Conservation (phyloP, 2,113 vertebrate species). For the Equus przewalskii region DNA sequence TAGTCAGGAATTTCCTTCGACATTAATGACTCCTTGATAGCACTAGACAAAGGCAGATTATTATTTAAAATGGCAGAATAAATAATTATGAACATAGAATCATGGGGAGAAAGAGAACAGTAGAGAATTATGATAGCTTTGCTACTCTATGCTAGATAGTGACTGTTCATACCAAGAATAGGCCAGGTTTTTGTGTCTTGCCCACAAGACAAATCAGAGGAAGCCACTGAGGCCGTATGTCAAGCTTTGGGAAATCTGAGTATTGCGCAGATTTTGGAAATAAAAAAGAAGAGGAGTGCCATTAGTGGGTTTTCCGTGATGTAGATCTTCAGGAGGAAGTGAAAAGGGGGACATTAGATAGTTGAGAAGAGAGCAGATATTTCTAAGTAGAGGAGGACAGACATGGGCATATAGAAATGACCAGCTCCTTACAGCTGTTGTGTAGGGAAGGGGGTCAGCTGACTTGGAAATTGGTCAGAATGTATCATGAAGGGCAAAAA, state of each 20-base stretch:
- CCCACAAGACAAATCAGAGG: neutral
- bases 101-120: conserved; percentile 12
- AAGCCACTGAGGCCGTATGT: neutral
- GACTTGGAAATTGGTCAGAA: neutral
- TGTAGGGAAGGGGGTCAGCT: neutral
- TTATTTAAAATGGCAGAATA: conserved; percentile 72
- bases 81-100: conserved; percentile 47
- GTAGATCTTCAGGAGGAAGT: neutral
- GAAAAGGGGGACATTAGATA: neutral
- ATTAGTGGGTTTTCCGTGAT: neutral
- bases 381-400: neutral
- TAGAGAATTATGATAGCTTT: neutral
- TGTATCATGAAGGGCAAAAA: neutral
- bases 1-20: conserved; percentile 47
- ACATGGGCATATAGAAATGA: neutral
- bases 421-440: neutral
- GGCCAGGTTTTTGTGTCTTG: neutral
- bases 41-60: conserved; percentile 21
- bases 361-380: neutral
- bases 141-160: neutral
- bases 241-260: neutral
- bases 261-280: neutral
- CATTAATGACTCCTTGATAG: conserved; percentile 5
- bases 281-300: neutral
- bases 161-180: neutral